phyloP scores from a whole-genome alignment of 2,888 invertebrate species.

The Drosophila quinaria region DNA sequence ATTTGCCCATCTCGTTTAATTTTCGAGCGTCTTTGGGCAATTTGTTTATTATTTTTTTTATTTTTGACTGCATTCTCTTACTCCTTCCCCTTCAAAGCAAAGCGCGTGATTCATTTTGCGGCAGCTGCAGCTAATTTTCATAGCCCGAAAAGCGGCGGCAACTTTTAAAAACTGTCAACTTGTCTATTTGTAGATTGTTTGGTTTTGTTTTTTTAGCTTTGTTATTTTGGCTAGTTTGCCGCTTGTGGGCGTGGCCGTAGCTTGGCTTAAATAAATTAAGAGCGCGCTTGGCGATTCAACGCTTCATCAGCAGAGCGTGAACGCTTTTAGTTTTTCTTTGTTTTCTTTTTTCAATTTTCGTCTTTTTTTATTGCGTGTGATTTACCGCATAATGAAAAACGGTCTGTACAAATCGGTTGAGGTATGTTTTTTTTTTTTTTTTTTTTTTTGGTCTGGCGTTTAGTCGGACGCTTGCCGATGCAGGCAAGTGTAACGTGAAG shows the following conservation, averaged over 20 bases:
- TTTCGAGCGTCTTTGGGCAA: too few species aligned
- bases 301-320: constrained; percentile 83
- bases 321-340: constrained; percentile 46
- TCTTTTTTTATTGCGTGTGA: constrained; percentile 64
- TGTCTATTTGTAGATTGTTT: neutral
- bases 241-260: constrained; percentile 41
- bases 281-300: constrained; percentile 44
- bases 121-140: constrained; percentile 39
- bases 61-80: neutral
- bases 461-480: constrained; percentile 68
- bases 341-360: constrained; percentile 19
- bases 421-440: neutral
- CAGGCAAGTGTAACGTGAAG: constrained; percentile 60
- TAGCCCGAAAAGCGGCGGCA: constrained; percentile 2
- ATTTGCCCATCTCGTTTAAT: too few species aligned
- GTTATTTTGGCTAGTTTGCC: constrained; percentile 12
- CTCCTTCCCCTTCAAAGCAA: neutral
- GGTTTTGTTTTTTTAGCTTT: neutral
- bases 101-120: constrained; percentile 10
- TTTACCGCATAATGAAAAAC: constrained; percentile 68
- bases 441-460: constrained; percentile 34
- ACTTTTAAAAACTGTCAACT: constrained; percentile 29
- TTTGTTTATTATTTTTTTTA: too few species aligned
- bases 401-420: constrained; percentile 42
- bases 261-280: constrained; percentile 55